Evolutionary conservation across 37 sponge, comb jelly and placozoan species (phyloP).

Genomic region (Aplysina aerophoba): DNA sequence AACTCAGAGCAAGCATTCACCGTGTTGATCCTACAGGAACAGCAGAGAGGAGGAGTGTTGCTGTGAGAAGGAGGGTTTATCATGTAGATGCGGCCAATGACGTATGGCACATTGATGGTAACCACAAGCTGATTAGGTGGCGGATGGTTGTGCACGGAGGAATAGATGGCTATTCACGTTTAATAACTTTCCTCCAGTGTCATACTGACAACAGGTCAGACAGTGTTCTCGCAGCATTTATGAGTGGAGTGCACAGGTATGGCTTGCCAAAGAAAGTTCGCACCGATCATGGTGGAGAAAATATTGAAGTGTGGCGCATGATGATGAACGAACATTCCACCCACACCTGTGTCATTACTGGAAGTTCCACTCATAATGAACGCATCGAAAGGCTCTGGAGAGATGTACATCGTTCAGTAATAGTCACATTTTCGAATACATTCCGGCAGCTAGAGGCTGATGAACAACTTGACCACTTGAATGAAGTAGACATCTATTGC

Average conservation of each 20-base stretch:
- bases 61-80: constrained; percentile 24
- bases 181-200: neutral
- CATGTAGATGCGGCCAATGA: neutral
- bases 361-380: neutral
- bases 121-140: neutral
- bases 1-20: constrained; percentile 26
- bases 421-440: neutral
- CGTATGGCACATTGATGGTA: neutral
- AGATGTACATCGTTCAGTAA: neutral
- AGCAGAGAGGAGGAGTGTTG: neutral
- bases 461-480: neutral
- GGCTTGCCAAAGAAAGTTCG: constrained; percentile 4
- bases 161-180: constrained; percentile 3
- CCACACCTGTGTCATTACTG: neutral
- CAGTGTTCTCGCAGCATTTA: neutral
- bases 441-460: neutral
- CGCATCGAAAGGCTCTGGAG: constrained; percentile 1
- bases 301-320: neutral
- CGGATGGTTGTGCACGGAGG: neutral
- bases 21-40: constrained; percentile 21
- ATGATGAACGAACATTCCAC: neutral
- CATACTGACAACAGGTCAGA: neutral
- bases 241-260: neutral
- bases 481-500: constrained; percentile 7
- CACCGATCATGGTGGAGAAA: neutral